A percentile compares a stretch with the other conserved stretches of the same genome.
Conservation (phyloP, 2,888 invertebrate species). For the Crioceris asparagi region DNA sequence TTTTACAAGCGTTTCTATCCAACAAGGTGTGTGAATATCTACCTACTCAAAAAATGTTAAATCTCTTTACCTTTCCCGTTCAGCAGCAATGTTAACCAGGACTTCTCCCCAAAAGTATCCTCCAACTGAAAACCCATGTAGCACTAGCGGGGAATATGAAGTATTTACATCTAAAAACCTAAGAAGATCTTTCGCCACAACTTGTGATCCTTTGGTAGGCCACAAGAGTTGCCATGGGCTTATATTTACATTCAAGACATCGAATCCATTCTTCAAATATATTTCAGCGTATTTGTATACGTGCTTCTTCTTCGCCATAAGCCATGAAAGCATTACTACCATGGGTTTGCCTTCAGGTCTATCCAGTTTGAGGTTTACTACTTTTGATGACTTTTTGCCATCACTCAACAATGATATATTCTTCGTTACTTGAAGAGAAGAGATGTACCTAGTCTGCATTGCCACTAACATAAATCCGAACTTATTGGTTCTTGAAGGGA, state of each 20-base stretch:
- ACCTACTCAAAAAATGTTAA: too few species aligned
- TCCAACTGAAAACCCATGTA: slow-evolving; percentile 87
- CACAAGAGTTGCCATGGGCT: slow-evolving; percentile 79
- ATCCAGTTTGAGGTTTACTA: slow-evolving; percentile 40
- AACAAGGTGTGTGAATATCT: too few species aligned
- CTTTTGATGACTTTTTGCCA: slow-evolving; percentile 27
- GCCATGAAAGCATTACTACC: slow-evolving; percentile 74
- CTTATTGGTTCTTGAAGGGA: too few species aligned
- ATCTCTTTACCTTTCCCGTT: slow-evolving; percentile 36
- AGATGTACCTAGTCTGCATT: slow-evolving; percentile 23
- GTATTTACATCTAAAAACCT: slow-evolving; percentile 61
- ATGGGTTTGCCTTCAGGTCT: slow-evolving; percentile 56
- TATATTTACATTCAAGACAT: slow-evolving; percentile 68
- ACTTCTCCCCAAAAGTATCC: slow-evolving; percentile 84
- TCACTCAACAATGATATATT: slow-evolving; percentile 33
- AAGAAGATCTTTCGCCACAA: slow-evolving; percentile 63
- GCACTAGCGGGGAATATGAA: slow-evolving; percentile 53
- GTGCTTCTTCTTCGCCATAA: slow-evolving; percentile 73
- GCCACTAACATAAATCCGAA: too few species aligned
- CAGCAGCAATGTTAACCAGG: slow-evolving; percentile 48
- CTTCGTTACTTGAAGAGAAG: slow-evolving; percentile 32
- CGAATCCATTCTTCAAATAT: slow-evolving; percentile 76
- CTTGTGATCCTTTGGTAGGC: slow-evolving; percentile 72
- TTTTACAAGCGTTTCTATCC: too few species aligned
- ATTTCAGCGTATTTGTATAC: slow-evolving; percentile 73